phyloP scores from a whole-genome alignment of 1,140 invertebrate species.

The Drosophila auraria region DNA sequence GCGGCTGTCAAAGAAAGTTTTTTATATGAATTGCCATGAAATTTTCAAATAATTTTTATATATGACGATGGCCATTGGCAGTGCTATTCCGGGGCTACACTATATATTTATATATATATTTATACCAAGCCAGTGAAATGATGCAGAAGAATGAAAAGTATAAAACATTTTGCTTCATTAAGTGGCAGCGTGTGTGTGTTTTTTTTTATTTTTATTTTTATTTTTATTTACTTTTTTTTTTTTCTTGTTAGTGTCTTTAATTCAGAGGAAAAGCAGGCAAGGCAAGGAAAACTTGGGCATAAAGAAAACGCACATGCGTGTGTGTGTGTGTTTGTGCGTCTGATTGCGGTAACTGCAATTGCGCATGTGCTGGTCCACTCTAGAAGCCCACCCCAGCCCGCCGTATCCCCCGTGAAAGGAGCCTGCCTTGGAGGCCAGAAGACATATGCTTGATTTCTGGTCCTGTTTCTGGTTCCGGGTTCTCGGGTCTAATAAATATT shows the following conservation, averaged over 20 bases:
- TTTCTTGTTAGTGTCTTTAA: slow-evolving; percentile 27
- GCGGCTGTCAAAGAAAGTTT: slow-evolving; percentile 54
- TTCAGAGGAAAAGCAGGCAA: not conserved
- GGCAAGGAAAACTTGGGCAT: not conserved
- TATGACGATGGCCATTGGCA: slow-evolving; percentile 42
- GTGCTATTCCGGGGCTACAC: slow-evolving; percentile 10
- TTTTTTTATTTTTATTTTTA: too few species aligned
- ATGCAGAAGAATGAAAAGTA: slow-evolving; percentile 58
- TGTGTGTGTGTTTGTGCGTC: slow-evolving; percentile 43
- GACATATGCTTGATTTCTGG: slow-evolving; percentile 42
- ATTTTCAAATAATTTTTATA: slow-evolving; percentile 58
- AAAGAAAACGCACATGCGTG: slow-evolving; percentile 43
- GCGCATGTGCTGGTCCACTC: slow-evolving; percentile 62
- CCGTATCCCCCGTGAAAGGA: not conserved
- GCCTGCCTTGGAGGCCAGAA: slow-evolving; percentile 26
- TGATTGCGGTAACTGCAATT: slow-evolving; percentile 48
- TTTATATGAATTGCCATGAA: slow-evolving; percentile 64
- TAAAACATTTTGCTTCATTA: slow-evolving; percentile 61
- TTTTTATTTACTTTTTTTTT: not conserved
- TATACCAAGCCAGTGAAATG: slow-evolving; percentile 32
- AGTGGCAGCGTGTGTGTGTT: slow-evolving; percentile 39
- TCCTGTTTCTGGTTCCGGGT: not conserved
- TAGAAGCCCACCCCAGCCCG: not conserved
- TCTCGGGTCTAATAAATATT: slow-evolving; percentile 14
- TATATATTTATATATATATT: not conserved